Percentiles rank a stretch among this genome's conserved stretches.
These are phyloP conservation scores for Cataglyphis altisquamis DNA, from an alignment of 2,888 invertebrate species.

Conservation along the genomic window DNA sequence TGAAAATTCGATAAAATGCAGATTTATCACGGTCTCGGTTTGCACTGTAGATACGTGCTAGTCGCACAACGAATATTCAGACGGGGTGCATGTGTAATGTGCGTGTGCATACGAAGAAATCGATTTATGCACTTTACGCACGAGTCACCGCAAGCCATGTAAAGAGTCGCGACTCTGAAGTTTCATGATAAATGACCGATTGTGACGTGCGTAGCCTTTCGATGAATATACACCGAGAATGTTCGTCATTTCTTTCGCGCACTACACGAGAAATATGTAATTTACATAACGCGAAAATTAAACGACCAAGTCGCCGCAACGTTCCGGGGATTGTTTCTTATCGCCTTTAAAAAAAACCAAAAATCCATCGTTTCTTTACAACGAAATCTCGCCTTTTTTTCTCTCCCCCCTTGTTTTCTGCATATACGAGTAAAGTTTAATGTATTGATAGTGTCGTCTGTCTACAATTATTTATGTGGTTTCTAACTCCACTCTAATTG, in stretches of 20 bases:
- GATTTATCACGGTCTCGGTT: conserved; percentile 27
- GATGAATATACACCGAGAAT: not conserved
- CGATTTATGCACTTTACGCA: conserved; percentile 30
- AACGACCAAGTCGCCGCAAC: conserved; percentile 20
- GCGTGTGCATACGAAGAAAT: conserved; percentile 17
- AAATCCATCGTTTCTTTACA: not conserved
- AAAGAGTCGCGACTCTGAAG: conserved; percentile 23
- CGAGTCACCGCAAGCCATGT: conserved; percentile 23
- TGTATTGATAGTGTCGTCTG: conserved; percentile 38
- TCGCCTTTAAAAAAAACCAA: not conserved
- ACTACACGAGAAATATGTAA: not conserved
- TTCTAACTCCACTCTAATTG: conserved; percentile 68
- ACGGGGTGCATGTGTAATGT: not conserved
- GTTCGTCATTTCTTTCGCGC: not conserved
- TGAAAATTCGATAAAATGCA: conserved; percentile 46
- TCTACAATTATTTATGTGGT: conserved; percentile 52
- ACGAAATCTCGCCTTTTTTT: not conserved
- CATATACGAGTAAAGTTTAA: conserved; percentile 14
- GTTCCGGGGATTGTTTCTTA: not conserved
- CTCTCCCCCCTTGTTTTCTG: too few relatives aligned
- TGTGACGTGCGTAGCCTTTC: not conserved
- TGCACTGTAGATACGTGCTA: conserved; percentile 13
- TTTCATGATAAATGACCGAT: conserved; percentile 25
- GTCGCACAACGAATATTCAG: not conserved
- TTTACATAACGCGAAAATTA: conserved; percentile 29